Percentiles rank a stretch among this genome's conserved stretches.
These are phyloP conservation scores for Circaetus cinerascens DNA, from an alignment of 2,113 vertebrate genomes.

Conservation along the genomic window DNA sequence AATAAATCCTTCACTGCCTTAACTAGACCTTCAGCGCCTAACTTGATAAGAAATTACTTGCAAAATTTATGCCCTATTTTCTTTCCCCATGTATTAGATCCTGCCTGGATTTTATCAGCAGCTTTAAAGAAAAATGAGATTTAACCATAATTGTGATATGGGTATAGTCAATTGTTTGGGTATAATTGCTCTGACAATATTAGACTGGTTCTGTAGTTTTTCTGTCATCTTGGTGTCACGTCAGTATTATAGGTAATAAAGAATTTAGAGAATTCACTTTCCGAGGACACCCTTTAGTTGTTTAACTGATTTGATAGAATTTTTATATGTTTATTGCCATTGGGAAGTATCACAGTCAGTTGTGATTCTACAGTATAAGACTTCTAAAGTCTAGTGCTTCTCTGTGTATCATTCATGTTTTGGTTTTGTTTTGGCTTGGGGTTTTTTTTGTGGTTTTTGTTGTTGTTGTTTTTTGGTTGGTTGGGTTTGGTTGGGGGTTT, in stretches of 20 bases:
- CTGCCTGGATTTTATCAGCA: background rate
- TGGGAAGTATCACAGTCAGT: background rate
- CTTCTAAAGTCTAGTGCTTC: background rate
- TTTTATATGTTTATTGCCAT: background rate
- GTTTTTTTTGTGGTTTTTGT: background rate
- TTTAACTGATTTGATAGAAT: background rate
- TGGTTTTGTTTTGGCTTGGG: background rate
- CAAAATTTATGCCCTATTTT: constrained; percentile 10
- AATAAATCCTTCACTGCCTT: constrained; percentile 56
- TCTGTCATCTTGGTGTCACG: background rate
- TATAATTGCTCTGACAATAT: background rate
- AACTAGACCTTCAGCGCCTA: constrained; percentile 56
- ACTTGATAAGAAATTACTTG: constrained; percentile 30
- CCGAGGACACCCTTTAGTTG: background rate
- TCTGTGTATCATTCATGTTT: background rate
- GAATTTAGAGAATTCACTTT: background rate
- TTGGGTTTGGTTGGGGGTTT: background rate
- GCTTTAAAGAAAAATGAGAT: background rate
- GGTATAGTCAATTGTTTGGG: background rate
- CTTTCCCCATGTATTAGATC: background rate
- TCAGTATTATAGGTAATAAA: background rate
- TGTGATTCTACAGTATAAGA: background rate
- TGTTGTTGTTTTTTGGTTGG: background rate
- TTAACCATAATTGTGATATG: background rate
- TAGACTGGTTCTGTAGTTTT: background rate